These are phyloP conservation scores for Aselliscus stoliczkanus DNA, from an alignment of 2,797 vertebrate species.

Conservation along the genomic window DNA sequence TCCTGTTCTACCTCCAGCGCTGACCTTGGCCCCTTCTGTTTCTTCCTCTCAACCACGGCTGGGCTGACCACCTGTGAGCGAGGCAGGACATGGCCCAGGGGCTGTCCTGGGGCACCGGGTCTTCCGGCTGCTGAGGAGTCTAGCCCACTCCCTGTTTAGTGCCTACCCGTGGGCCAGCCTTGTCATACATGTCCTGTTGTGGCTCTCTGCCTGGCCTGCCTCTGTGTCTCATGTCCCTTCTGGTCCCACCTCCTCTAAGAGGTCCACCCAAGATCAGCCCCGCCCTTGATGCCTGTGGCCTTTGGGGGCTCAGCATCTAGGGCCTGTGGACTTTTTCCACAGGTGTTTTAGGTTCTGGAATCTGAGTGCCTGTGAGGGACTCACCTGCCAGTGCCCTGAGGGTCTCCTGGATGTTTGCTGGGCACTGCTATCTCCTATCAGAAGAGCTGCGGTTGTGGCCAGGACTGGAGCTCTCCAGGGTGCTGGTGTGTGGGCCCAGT, in stretches of 20 bases:
- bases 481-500: rapidly evolving
- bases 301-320: not conserved
- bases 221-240: not conserved
- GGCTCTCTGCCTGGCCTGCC: not conserved
- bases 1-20: not conserved
- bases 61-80: not conserved
- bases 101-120: not conserved
- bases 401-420: not conserved
- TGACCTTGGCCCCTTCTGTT: not conserved
- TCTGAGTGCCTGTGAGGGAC: not conserved
- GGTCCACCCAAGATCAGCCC: not conserved
- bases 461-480: not conserved
- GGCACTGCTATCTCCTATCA: rapidly evolving
- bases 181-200: not conserved
- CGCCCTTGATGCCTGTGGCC: not conserved
- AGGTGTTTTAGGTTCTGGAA: not conserved
- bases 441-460: not conserved
- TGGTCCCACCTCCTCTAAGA: not conserved
- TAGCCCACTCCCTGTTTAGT: too few species aligned
- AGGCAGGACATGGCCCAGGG: not conserved
- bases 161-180: not conserved
- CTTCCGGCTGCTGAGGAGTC: not conserved
- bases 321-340: not conserved
- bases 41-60: not conserved
- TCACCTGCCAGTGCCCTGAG: not conserved